These are phyloP conservation scores for Philotrypesis tridentata DNA, from an alignment of 1,140 invertebrate species.

Conservation along the genomic window DNA sequence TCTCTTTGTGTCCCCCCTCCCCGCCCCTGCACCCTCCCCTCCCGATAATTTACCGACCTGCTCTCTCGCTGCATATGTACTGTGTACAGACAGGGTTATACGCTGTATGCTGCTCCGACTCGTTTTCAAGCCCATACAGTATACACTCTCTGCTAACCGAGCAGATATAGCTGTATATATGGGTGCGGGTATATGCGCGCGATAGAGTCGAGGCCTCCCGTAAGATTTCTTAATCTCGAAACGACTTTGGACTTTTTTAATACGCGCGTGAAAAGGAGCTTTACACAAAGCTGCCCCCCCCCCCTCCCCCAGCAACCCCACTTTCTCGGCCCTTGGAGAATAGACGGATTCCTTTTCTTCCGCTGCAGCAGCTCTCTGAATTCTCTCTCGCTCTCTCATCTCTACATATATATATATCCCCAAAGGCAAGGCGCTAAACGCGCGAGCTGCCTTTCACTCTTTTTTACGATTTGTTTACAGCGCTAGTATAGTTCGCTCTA, in stretches of 20 bases:
- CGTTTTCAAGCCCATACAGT: background rate
- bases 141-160: too few relatives aligned
- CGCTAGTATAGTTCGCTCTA: background rate
- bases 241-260: constrained; percentile 41
- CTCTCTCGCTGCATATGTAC: background rate
- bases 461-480: constrained; percentile 51
- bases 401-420: too few relatives aligned
- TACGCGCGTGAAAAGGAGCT: constrained; percentile 24
- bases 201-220: too few relatives aligned
- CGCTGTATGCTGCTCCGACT: background rate
- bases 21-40: too few relatives aligned
- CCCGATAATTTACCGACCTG: constrained; percentile 6
- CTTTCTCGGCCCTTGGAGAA: constrained; percentile 8
- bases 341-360: constrained; percentile 11
- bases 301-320: too few relatives aligned
- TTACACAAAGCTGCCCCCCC: constrained; percentile 10
- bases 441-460: constrained; percentile 35
- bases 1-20: background rate
- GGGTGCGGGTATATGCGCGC: too few relatives aligned
- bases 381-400: too few relatives aligned
- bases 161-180: background rate
- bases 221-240: constrained; percentile 43
- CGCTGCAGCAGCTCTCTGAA: background rate
- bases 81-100: background rate
- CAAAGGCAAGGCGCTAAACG: background rate